Evolutionary conservation across 2,888 invertebrate species (phyloP).

Genomic region (Sphinx pinastri): DNA sequence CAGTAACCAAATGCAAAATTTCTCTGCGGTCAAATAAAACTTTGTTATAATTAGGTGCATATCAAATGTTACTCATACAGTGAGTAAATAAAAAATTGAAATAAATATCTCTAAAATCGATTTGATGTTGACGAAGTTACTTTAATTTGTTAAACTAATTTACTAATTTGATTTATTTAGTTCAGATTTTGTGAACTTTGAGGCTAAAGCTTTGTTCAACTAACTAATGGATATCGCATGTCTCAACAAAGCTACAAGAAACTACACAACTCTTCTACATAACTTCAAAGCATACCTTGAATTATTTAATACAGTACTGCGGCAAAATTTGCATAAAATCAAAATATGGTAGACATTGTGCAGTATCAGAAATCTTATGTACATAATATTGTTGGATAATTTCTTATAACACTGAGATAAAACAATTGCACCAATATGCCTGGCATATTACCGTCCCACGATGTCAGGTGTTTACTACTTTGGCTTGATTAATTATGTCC

Average conservation of each 20-base stretch:
- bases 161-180: background rate
- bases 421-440: too few relatives aligned
- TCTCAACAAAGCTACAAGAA: background rate
- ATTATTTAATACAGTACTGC: too few relatives aligned
- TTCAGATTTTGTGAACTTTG: background rate
- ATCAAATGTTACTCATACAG: slow-evolving; percentile 50
- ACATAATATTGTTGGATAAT: too few relatives aligned
- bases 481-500: too few relatives aligned
- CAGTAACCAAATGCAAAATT: slow-evolving; percentile 90
- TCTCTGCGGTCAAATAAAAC: slow-evolving; percentile 90
- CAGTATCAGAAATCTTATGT: too few relatives aligned
- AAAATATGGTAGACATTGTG: too few relatives aligned
- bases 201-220: slow-evolving; percentile 7
- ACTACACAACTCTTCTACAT: too few relatives aligned
- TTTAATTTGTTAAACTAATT: slow-evolving; percentile 12
- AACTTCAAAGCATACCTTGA: too few relatives aligned
- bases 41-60: slow-evolving; percentile 51
- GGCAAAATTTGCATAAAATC: too few relatives aligned
- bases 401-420: too few relatives aligned
- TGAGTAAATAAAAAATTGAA: slow-evolving; percentile 1
- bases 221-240: background rate
- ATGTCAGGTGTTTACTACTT: too few relatives aligned
- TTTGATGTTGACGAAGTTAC: background rate
- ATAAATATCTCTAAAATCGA: slow-evolving; percentile 5
- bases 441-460: too few relatives aligned